Base-by-base conservation (phyloP, 1,140 invertebrate species). In the Oryzaephilus surinamensis region DNA sequence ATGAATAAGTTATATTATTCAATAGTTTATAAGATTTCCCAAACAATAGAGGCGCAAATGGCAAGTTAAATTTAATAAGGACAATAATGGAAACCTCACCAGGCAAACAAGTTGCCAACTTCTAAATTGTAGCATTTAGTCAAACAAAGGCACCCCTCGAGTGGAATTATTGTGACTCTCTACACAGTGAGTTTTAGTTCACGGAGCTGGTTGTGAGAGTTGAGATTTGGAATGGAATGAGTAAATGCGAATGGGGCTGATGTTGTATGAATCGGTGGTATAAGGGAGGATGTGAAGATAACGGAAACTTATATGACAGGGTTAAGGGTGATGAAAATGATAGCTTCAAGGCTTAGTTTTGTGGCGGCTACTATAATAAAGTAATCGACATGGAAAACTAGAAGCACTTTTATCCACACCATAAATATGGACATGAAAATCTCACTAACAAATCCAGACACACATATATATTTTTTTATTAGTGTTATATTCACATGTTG, bases 291-390 rank as follows among this genome's bases (percentile, higher is more conserved):
- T 13, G 27, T 38, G 28, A 32, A 56, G 57, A 61, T 61, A 61
- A 61, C 56, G 57, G 53, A 56, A 61, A 61, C 59, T 61, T 61
- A 61, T 61, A 61, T 61, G 59, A 61, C 59, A 60, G 59, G 59
- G 59, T 61, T 61, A 61, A 61, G 59, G 59, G 59, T 61, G 59
- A 57, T 56, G 58, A 60, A 60, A 61, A 60, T 56, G 59, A 60
- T 60, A 58, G 57, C 57, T 49, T 31, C 35, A 34, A 46, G 54
- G 54, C 46, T 57, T 55, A 57, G 56, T 57, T 56, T 54, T 52
- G 50, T 52, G 48, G 50, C 43, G 50, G 50, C 47, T 45, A 51
- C 52, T 43, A 50, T 54, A 50, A 54, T 54, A 52, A 54, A 52
- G 46, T 54, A 50, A 54, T 54, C 52, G 45, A 50, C 50, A 54